A percentile compares a stretch with the other conserved stretches of the same genome.
These are phyloP conservation scores for Drosophila mimica DNA, from an alignment of 2,888 invertebrate genomes.

Conservation along the genomic window DNA sequence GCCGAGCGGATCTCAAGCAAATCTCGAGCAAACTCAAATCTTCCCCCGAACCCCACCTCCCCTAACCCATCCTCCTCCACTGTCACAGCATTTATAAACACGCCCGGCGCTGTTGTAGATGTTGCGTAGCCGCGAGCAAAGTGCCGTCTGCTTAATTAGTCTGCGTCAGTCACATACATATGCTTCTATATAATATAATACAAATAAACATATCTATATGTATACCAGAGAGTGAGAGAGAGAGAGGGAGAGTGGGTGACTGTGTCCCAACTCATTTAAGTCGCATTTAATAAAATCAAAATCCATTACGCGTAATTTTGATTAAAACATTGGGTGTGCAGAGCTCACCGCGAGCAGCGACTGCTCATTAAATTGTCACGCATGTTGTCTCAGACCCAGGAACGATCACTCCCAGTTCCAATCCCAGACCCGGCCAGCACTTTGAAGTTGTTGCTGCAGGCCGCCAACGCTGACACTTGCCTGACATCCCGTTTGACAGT, in stretches of 20 bases:
- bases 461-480: constrained; percentile 75
- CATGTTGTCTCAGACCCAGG: constrained; percentile 71
- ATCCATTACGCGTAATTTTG: constrained; percentile 79
- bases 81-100: constrained; percentile 31
- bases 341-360: constrained; percentile 28
- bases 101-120: constrained; percentile 74
- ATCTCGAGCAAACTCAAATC: constrained; percentile 45
- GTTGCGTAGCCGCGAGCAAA: constrained; percentile 80
- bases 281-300: constrained; percentile 81
- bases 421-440: constrained; percentile 36
- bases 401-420: constrained; percentile 12
- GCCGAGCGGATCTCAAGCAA: constrained; percentile 79
- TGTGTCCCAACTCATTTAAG: constrained; percentile 75
- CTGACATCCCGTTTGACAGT: constrained; percentile 74
- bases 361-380: constrained; percentile 84
- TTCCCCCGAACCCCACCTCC: constrained; percentile 6
- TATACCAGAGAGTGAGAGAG: not conserved
- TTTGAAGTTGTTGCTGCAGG: constrained; percentile 65
- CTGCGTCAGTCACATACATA: constrained; percentile 48
- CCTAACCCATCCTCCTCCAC: constrained; percentile 7
- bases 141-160: constrained; percentile 81
- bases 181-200: not conserved
- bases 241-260: not conserved
- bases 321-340: constrained; percentile 74
- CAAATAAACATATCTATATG: not conserved